phyloP scores from a whole-genome alignment of 2,113 vertebrate genomes.

The Excalfactoria chinensis region DNA sequence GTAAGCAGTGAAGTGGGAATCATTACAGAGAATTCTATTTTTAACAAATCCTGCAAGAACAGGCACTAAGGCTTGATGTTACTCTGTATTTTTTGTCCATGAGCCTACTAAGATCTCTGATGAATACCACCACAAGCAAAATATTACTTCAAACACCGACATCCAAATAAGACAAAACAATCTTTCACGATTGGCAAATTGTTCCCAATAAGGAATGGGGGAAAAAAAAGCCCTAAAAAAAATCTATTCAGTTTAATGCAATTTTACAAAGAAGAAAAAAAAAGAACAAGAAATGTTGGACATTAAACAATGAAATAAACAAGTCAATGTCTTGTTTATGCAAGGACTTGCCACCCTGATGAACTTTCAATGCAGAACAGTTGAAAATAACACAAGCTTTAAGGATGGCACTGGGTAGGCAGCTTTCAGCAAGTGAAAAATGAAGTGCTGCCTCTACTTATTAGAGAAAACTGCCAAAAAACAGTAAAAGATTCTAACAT shows the following conservation, averaged over 20 bases:
- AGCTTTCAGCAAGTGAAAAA: not conserved
- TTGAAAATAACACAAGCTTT: not conserved
- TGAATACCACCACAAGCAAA: not conserved
- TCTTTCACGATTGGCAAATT: not conserved
- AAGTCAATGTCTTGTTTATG: not conserved
- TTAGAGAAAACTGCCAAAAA: not conserved
- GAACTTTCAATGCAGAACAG: not conserved
- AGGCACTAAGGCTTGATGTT: not conserved
- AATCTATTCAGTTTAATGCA: not conserved
- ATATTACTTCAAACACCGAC: not conserved
- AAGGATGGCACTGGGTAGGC: not conserved
- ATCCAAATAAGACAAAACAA: not conserved
- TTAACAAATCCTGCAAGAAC: not conserved
- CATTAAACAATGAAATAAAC: not conserved
- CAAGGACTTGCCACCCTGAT: not conserved
- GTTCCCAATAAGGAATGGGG: not conserved
- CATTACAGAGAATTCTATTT: not conserved
- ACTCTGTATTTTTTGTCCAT: not conserved
- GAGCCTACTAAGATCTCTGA: not conserved
- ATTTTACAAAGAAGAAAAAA: not conserved
- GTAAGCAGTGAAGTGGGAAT: not conserved
- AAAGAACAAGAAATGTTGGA: not conserved
- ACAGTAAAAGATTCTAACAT: not conserved
- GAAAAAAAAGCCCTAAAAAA: not conserved
- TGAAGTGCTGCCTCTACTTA: not conserved